Conservation (phyloP, 2,113 vertebrate genomes). For the Phaethornis superciliosus region DNA sequence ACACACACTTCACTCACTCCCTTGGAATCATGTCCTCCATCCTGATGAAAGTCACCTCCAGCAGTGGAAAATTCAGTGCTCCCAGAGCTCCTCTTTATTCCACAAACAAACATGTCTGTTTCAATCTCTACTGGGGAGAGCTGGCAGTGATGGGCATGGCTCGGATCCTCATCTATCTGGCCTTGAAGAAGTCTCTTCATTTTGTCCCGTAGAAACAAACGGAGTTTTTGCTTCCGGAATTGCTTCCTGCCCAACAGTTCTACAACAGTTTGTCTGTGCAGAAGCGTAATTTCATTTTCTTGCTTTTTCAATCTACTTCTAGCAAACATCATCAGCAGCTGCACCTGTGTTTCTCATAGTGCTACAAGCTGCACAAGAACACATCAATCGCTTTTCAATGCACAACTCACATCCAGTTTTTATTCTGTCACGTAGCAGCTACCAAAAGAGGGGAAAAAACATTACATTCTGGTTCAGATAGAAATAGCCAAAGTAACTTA, state of each 20-base stretch:
- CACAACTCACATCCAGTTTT: conserved; percentile 65
- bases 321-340: conserved; percentile 79
- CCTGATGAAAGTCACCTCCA: conserved; percentile 58
- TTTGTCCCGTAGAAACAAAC: conserved; percentile 69
- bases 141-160: conserved; percentile 59
- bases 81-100: conserved; percentile 62
- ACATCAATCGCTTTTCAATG: conserved; percentile 68
- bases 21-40: not conserved
- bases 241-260: conserved; percentile 74
- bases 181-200: conserved; percentile 83
- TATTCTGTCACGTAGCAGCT: conserved; percentile 69
- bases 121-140: conserved; percentile 76
- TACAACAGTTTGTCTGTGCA: conserved; percentile 68
- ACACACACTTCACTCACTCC: conserved; percentile 44
- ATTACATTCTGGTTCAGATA: conserved; percentile 63
- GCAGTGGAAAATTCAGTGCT: conserved; percentile 46
- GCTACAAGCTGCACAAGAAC: conserved; percentile 58
- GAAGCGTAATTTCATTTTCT: conserved; percentile 72
- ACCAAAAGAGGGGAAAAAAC: conserved; percentile 69
- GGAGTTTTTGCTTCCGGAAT: conserved; percentile 71
- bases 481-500: conserved; percentile 5
- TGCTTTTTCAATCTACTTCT: conserved; percentile 78
- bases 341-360: conserved; percentile 66
- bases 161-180: conserved; percentile 73
- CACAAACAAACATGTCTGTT: conserved; percentile 74